These are phyloP conservation scores for Campoletis sonorensis DNA, from an alignment of 1,140 invertebrate species.

Conservation along the genomic window DNA sequence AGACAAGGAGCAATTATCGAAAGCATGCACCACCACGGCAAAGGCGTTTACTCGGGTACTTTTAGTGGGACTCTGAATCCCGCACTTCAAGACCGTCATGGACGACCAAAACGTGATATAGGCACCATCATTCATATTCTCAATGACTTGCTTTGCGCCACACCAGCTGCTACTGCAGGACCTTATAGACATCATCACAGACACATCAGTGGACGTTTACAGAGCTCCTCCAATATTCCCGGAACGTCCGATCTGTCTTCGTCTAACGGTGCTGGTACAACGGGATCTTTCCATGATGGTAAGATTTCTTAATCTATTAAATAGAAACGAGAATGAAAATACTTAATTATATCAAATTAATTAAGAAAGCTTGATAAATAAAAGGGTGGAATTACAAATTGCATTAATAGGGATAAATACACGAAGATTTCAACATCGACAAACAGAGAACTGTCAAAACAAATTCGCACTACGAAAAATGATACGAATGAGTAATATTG, in stretches of 20 bases:
- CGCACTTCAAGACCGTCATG: conserved; percentile 93
- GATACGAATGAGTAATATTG: too few species aligned
- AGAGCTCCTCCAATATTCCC: conserved; percentile 54
- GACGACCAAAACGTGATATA: conserved; percentile 93
- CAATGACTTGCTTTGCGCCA: conserved; percentile 93
- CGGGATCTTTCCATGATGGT: conserved; percentile 56
- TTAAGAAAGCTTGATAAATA: too few species aligned
- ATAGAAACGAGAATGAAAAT: not conserved
- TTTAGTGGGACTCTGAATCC: conserved; percentile 94
- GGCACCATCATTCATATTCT: conserved; percentile 96
- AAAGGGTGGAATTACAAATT: too few species aligned
- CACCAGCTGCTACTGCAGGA: conserved; percentile 79
- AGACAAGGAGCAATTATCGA: conserved; percentile 91
- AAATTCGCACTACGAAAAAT: too few species aligned
- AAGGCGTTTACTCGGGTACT: conserved; percentile 91
- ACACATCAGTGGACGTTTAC: conserved; percentile 66
- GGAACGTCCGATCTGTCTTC: conserved; percentile 52
- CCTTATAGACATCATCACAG: conserved; percentile 72
- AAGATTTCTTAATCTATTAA: conserved; percentile 13
- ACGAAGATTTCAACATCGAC: too few species aligned
- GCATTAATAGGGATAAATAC: too few species aligned
- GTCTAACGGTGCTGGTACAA: conserved; percentile 54
- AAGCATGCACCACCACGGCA: conserved; percentile 95
- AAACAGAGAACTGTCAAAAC: too few species aligned
- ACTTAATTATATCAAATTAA: not conserved